These are phyloP conservation scores for Lampris incognitus DNA, from an alignment of 2,113 vertebrate species.

Conservation along the genomic window DNA sequence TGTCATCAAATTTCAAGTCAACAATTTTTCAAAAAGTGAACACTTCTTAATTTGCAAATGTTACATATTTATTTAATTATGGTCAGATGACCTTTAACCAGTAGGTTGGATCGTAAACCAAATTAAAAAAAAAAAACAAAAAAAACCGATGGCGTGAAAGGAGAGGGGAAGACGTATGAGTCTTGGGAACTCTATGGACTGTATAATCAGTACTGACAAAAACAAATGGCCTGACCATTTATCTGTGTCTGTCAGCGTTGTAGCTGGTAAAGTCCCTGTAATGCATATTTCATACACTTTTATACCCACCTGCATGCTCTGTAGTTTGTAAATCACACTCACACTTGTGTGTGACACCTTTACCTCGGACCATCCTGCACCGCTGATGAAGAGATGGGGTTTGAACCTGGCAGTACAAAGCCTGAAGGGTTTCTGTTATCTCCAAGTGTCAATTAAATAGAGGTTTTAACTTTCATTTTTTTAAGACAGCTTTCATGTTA, in stretches of 20 bases:
- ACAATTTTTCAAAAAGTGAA: not conserved
- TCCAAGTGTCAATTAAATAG: not conserved
- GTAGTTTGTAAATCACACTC: constrained; percentile 76
- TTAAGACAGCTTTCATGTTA: not conserved
- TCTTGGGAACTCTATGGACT: constrained; percentile 65
- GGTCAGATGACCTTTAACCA: constrained; percentile 64
- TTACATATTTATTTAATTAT: constrained; percentile 22
- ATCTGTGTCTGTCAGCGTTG: constrained; percentile 53
- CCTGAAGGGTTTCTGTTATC: not conserved
- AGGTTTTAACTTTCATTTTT: not conserved
- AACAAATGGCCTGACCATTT: constrained; percentile 71
- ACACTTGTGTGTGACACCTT: constrained; percentile 44
- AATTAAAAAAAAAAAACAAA: constrained; percentile 25
- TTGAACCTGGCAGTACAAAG: constrained; percentile 41
- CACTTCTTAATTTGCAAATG: constrained; percentile 31
- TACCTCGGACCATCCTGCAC: constrained; percentile 46
- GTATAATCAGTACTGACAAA: constrained; percentile 77
- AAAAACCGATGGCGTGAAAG: constrained; percentile 45
- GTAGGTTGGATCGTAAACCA: constrained; percentile 63
- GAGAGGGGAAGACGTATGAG: constrained; percentile 70
- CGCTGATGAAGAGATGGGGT: constrained; percentile 64
- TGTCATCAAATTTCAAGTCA: too few species aligned
- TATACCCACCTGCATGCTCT: constrained; percentile 67
- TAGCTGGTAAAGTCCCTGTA: constrained; percentile 38
- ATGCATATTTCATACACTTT: constrained; percentile 79